Evolutionary conservation across 1,140 invertebrate genomes (phyloP), one percentile per base, ranked within the genome.

Genomic region (Aphelinus atriplicis): DNA sequence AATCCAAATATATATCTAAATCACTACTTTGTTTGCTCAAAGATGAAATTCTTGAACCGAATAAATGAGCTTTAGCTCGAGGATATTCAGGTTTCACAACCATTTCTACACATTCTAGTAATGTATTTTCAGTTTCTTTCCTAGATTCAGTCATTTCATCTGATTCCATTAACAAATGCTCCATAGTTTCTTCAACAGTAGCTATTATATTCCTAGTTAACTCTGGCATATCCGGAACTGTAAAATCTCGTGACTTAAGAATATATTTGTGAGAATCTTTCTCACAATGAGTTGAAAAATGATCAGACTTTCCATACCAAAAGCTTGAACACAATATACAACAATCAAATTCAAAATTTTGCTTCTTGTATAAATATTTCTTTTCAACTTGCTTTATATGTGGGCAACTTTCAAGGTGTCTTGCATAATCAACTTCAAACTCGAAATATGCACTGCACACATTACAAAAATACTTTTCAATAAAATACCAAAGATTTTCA

Each of bases 1-100:
- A 83, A 76, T 90, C 85, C 43, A 90, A 78, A 78, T 86, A 90
- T 61, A 90, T 80, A 76, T 90, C 87, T 63, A 90, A 79, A 73
- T 89, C 88, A 64, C 88, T 89, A 46, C 84, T 82, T 70, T 74
- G 48, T 67, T 84, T 79, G 58, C 82, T 84, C 63, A 88, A 74
- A 26, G 86, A 86, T 26, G 85, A 86, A 7, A 87, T 75, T 63
- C 88, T 83, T 26, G 89, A 90, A 46, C 89, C 89, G 75, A 87
- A 89, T 5, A 83, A 77, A 79, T 83, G 82, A 5, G 81, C 84
- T 78, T 83, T 77, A 7, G 78, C 71, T 42, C 45, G 2, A 10
- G 79, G 77, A 63, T 72, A 77, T 26, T 53, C 5, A 7, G 9
- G 7, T 70, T 69, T 76, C 4, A 81, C 56, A 51, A 50, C 58